A percentile compares a stretch with the other conserved stretches of the same genome.
Evolutionary conservation across 30 jellyfish, hydroid and myxozoan genomes (phyloP).

Genomic region (Hydra vulgaris): DNA sequence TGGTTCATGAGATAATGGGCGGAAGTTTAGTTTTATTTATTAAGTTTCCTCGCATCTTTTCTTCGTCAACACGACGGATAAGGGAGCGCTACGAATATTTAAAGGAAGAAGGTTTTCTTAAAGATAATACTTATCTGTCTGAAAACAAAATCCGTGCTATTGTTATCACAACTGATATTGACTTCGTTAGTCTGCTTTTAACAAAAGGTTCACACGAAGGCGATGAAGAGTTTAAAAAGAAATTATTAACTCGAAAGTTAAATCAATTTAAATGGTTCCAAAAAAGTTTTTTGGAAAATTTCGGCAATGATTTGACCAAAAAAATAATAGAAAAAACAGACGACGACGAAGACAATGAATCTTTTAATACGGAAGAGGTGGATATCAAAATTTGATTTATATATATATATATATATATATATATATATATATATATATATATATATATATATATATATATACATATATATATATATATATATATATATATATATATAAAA

Average conservation of each 20-base stretch:
- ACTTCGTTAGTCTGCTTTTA: constrained; percentile 1
- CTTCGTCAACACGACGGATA: constrained; percentile 20
- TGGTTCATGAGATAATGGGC: constrained; percentile 3
- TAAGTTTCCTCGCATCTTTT: constrained; percentile 30
- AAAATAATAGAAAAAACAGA: too few species aligned
- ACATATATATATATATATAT: too few species aligned
- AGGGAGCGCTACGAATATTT: constrained; percentile 18
- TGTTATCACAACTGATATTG: constrained; percentile 23
- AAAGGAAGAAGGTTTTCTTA: constrained; percentile 13
- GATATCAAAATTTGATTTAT: too few species aligned
- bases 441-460: too few species aligned
- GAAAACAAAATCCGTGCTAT: constrained; percentile 36
- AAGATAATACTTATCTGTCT: constrained; percentile 2
- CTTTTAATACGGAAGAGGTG: too few species aligned
- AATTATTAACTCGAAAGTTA: constrained; percentile 1
- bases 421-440: too few species aligned
- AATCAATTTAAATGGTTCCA: constrained; percentile 18
- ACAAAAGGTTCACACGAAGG: neutral
- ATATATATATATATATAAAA: too few species aligned
- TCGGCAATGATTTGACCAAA: neutral
- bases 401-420: too few species aligned
- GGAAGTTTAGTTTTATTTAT: constrained; percentile 21
- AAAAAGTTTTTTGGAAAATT: neutral
- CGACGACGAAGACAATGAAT: too few species aligned
- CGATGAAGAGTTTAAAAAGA: constrained; percentile 20